These are phyloP conservation scores for Nephila pilipes DNA, from an alignment of 1,140 invertebrate species.

Conservation along the genomic window DNA sequence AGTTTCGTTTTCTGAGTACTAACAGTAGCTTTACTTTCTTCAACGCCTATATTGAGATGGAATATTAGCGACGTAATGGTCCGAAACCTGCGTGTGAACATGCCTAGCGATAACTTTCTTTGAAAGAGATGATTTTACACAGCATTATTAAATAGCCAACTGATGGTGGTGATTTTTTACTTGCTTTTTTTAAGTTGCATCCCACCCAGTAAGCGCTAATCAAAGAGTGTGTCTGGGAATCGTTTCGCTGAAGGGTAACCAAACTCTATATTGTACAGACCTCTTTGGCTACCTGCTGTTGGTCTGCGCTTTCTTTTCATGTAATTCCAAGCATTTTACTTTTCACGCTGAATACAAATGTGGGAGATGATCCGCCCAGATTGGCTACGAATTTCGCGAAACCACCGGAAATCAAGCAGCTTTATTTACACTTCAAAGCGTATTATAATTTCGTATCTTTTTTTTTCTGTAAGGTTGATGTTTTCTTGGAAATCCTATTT, in stretches of 20 bases:
- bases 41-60: background rate
- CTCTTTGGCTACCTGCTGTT: background rate
- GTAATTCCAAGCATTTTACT: background rate
- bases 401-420: too few species aligned
- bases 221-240: background rate
- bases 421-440: too few species aligned
- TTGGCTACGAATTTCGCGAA: too few species aligned
- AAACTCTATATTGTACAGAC: background rate
- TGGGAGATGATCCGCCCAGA: background rate
- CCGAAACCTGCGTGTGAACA: background rate
- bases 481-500: background rate
- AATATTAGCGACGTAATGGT: constrained; percentile 1
- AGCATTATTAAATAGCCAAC: constrained; percentile 2
- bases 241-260: background rate
- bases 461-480: background rate
- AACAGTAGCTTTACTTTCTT: background rate
- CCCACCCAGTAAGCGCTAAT: background rate
- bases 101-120: background rate
- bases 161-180: background rate
- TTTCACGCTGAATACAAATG: background rate
- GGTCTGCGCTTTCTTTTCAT: background rate
- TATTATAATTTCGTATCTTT: background rate
- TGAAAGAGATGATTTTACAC: background rate
- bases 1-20: background rate
- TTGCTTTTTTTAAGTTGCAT: background rate